Percentiles rank a stretch among this genome's conserved stretches.
These are phyloP conservation scores for Apodemus sylvaticus DNA, from an alignment of 2,113 vertebrate genomes.

Conservation along the genomic window DNA sequence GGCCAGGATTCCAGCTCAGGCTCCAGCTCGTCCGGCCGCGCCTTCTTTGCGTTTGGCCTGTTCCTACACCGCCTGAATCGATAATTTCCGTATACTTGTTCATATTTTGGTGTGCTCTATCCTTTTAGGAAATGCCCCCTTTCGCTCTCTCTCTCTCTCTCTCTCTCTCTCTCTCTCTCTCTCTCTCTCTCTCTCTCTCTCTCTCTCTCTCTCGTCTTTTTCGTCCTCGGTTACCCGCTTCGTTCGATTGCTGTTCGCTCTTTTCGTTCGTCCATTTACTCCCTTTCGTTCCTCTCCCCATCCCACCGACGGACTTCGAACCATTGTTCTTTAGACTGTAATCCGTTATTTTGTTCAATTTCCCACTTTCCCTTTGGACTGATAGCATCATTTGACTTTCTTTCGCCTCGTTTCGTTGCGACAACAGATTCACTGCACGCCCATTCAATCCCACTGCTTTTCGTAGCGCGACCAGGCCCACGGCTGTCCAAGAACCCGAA, in stretches of 20 bases:
- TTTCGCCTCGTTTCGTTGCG: neutral
- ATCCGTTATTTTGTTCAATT: neutral
- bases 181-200: too few relatives aligned
- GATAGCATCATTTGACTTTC: neutral
- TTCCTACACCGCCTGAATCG: neutral
- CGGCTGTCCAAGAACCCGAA: neutral
- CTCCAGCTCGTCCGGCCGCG: fast-evolving
- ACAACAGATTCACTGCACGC: neutral
- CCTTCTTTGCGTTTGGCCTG: neutral
- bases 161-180: neutral
- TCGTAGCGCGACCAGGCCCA: neutral
- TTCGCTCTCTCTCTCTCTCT: too few relatives aligned
- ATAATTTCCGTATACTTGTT: neutral
- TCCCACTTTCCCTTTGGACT: neutral
- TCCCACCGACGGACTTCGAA: neutral
- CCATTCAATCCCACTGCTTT: neutral
- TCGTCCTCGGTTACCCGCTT: constrained; percentile 26
- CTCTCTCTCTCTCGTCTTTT: neutral
- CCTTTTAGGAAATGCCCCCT: neutral
- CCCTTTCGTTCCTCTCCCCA: neutral
- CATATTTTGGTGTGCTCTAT: neutral
- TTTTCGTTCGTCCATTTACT: neutral
- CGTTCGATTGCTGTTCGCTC: constrained; percentile 11
- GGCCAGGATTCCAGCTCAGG: neutral
- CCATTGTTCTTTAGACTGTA: neutral